Conservation (phyloP, 2,797 vertebrate species). For the Lagorchestes hirsutus region DNA sequence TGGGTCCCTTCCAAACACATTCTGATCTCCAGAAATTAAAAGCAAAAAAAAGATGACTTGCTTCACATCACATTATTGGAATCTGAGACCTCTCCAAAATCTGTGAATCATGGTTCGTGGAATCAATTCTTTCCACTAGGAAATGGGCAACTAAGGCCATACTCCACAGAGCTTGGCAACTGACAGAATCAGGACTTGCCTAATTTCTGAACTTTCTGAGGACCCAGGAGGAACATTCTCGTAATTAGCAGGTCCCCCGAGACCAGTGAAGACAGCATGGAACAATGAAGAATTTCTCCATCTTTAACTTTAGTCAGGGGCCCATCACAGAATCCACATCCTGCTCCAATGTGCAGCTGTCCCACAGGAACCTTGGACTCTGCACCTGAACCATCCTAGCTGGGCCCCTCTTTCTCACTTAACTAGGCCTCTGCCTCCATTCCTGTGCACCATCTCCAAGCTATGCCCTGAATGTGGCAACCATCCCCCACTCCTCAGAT, state of each 20-base stretch:
- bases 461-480: not conserved
- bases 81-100: constrained; percentile 63
- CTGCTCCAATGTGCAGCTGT: constrained; percentile 6
- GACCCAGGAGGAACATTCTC: constrained; percentile 10
- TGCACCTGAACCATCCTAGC: not conserved
- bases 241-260: not conserved
- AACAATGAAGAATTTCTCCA: constrained; percentile 30
- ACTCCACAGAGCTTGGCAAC: constrained; percentile 39
- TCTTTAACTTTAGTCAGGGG: constrained; percentile 36
- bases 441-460: not conserved
- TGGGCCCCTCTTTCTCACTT: not conserved
- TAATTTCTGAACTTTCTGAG: constrained; percentile 53
- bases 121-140: constrained; percentile 48
- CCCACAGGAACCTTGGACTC: constrained; percentile 15
- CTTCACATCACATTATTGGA: constrained; percentile 49
- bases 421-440: not conserved
- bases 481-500: not conserved
- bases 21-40: constrained; percentile 46
- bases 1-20: constrained; percentile 20
- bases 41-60: constrained; percentile 34
- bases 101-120: constrained; percentile 56
- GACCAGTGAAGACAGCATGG: not conserved
- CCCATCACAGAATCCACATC: constrained; percentile 5
- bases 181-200: constrained; percentile 53
- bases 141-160: constrained; percentile 39